phyloP scores from a whole-genome alignment of 2,797 vertebrate genomes.

The Enteromius treurensis region DNA sequence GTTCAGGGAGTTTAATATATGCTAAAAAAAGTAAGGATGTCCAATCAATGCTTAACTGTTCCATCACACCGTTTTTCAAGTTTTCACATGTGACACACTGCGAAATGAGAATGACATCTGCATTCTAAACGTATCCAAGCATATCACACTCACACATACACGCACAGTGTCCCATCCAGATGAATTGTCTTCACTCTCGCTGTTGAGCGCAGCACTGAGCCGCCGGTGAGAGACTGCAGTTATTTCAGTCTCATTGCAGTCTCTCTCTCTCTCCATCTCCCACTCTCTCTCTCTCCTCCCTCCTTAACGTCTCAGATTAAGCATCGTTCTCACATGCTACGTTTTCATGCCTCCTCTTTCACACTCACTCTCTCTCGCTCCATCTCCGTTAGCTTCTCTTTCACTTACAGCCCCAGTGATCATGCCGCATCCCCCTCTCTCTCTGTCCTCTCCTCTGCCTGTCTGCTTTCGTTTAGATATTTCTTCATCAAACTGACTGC shows the following conservation, averaged over 20 bases:
- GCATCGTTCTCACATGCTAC: slow-evolving; percentile 54
- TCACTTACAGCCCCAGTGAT: slow-evolving; percentile 42
- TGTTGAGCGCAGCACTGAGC: slow-evolving; percentile 55
- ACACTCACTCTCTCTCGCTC: slow-evolving; percentile 35
- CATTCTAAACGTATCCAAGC: slow-evolving; percentile 15
- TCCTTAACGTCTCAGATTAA: slow-evolving; percentile 39
- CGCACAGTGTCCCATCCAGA: slow-evolving; percentile 45
- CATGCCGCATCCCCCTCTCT: slow-evolving; percentile 51
- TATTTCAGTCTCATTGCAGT: slow-evolving; percentile 66
- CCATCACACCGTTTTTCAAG: slow-evolving; percentile 2
- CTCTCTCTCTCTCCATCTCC: slow-evolving; percentile 63
- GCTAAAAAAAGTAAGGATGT: neutral
- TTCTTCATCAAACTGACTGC: slow-evolving; percentile 42
- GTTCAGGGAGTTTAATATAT: slow-evolving; percentile 7
- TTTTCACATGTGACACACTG: slow-evolving; percentile 37
- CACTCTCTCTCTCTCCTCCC: slow-evolving; percentile 45
- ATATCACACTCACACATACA: slow-evolving; percentile 32
- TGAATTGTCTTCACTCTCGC: slow-evolving; percentile 52
- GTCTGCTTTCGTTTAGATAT: slow-evolving; percentile 45
- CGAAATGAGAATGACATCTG: slow-evolving; percentile 42
- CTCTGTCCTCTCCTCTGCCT: slow-evolving; percentile 44
- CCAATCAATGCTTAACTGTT: slow-evolving; percentile 11
- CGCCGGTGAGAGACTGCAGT: slow-evolving; percentile 73
- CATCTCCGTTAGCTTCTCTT: slow-evolving; percentile 36
- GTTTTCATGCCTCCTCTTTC: slow-evolving; percentile 59